These are phyloP conservation scores for Muscicapa adusta DNA, from an alignment of 2,113 vertebrate genomes.

Conservation along the genomic window DNA sequence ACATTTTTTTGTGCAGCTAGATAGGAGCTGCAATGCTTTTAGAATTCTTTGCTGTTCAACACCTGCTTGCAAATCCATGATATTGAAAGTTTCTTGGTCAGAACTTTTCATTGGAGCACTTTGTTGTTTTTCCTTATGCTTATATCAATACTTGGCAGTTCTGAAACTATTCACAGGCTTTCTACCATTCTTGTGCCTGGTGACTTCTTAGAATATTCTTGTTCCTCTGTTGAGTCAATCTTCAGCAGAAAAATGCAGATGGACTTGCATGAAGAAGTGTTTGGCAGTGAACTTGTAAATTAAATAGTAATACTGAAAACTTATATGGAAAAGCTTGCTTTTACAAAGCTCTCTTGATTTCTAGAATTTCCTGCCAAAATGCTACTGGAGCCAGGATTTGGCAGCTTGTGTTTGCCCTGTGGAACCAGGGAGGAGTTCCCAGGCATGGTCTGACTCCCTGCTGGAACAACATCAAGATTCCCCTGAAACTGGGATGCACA, in stretches of 20 bases:
- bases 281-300: neutral
- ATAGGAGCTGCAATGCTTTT: neutral
- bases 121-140: neutral
- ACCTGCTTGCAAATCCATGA: neutral
- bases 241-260: neutral
- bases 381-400: neutral
- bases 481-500: accelerated
- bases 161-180: neutral
- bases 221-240: neutral
- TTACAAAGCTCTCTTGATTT: neutral
- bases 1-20: neutral
- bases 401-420: neutral
- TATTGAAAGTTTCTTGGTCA: neutral
- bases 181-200: neutral
- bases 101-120: neutral
- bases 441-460: accelerated
- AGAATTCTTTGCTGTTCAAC: neutral
- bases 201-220: neutral
- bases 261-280: neutral
- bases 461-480: neutral
- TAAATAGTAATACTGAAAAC: neutral
- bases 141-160: neutral
- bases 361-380: neutral
- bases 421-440: neutral
- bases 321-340: neutral